Percentiles rank a stretch among this genome's conserved stretches.
These are phyloP conservation scores for Argyresthia albistria DNA, from an alignment of 2,888 invertebrate species.

Conservation along the genomic window DNA sequence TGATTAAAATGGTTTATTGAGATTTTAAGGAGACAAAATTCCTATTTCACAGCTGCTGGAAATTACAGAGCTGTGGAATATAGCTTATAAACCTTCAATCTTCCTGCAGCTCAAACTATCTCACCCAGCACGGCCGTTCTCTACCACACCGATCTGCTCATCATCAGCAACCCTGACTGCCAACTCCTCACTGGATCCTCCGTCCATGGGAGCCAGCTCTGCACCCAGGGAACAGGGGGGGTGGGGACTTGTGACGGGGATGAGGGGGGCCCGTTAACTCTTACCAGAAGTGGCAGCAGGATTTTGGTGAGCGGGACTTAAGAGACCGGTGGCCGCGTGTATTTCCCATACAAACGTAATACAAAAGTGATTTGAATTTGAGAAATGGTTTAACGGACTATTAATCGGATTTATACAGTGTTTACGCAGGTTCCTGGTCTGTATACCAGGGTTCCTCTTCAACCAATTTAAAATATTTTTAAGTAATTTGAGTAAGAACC, in stretches of 20 bases:
- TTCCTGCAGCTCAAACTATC: conserved; percentile 28
- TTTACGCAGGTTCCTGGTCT: too few species aligned
- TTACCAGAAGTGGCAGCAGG: conserved; percentile 24
- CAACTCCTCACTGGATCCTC: conserved; percentile 40
- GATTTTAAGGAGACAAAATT: neutral
- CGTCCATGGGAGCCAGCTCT: conserved; percentile 52
- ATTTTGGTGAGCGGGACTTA: conserved; percentile 27
- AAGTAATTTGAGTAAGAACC: too few species aligned
- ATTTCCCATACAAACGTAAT: too few species aligned
- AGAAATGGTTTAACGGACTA: too few species aligned
- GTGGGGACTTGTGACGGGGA: conserved; percentile 64
- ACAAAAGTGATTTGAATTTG: too few species aligned
- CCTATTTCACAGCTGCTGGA: neutral
- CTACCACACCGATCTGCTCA: conserved; percentile 21
- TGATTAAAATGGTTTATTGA: neutral
- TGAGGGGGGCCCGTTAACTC: conserved; percentile 47
- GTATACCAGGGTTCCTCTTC: too few species aligned
- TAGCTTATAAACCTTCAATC: neutral
- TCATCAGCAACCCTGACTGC: conserved; percentile 51
- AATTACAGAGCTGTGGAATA: neutral
- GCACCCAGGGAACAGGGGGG: conserved; percentile 44
- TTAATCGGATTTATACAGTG: too few species aligned
- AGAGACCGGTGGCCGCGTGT: too few species aligned
- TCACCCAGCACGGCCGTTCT: conserved; percentile 30
- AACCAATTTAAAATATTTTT: too few species aligned